Percentiles rank a stretch among this genome's conserved stretches.
phyloP scores from a whole-genome alignment of 2,888 invertebrate genomes.

The Polyommatus iphigenia region DNA sequence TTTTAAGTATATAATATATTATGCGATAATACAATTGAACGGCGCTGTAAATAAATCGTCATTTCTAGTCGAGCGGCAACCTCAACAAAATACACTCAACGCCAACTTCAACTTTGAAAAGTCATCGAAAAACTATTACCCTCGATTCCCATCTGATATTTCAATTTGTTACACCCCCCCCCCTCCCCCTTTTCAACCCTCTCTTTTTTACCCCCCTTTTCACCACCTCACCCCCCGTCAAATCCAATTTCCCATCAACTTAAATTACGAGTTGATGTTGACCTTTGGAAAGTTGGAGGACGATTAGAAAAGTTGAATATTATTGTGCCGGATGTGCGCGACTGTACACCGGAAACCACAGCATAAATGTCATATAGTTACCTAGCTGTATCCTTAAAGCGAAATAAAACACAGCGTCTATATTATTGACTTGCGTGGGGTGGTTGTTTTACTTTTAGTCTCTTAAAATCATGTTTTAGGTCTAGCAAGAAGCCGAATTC shows the following conservation, averaged over 20 bases:
- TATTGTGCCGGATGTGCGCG: neutral
- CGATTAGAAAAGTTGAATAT: constrained; percentile 33
- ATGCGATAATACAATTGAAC: neutral
- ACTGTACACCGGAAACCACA: neutral
- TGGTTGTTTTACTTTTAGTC: no score
- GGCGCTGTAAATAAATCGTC: neutral
- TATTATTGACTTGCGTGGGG: no score
- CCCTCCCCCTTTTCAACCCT: constrained; percentile 35
- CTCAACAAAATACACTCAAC: neutral
- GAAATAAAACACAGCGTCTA: no score
- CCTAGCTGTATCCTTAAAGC: neutral
- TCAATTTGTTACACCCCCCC: constrained; percentile 40
- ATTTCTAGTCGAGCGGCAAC: neutral
- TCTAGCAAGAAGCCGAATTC: no score
- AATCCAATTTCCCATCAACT: constrained; percentile 43
- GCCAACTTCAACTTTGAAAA: neutral
- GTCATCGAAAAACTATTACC: neutral
- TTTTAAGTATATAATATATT: no score
- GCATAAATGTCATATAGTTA: neutral
- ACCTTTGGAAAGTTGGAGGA: constrained; percentile 38
- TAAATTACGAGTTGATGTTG: constrained; percentile 41
- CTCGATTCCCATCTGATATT: constrained; percentile 35
- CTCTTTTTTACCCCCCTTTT: neutral
- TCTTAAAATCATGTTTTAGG: no score
- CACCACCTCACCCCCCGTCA: constrained; percentile 39